A percentile compares a stretch with the other conserved stretches of the same genome.
Conservation (phyloP, 2,888 invertebrate species). For the Zelleria hepariella region DNA sequence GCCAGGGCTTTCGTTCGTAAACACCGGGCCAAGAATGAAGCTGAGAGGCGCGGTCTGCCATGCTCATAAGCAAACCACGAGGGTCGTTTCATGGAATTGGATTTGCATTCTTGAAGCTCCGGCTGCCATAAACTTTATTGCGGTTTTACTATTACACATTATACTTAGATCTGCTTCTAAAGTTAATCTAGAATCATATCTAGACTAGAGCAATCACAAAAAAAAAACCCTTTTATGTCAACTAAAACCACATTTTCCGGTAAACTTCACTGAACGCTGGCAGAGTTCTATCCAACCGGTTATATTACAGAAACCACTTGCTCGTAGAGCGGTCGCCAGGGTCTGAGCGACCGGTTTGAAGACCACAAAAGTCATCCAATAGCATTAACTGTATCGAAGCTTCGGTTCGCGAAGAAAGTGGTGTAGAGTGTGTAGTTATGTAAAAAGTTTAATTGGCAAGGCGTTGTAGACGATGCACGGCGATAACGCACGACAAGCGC, state of each 20-base stretch:
- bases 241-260: not conserved
- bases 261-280: not conserved
- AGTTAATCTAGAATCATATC: not conserved
- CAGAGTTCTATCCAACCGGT: not conserved
- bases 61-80: not conserved
- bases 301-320: not conserved
- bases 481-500: constrained; percentile 6
- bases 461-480: constrained; percentile 5
- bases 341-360: not conserved
- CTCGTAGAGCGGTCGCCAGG: not conserved
- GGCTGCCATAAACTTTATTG: not conserved
- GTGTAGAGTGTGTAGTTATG: not conserved
- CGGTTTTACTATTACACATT: no score
- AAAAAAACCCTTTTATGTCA: not conserved
- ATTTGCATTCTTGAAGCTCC: not conserved
- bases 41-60: not conserved
- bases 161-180: no score
- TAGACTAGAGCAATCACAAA: not conserved
- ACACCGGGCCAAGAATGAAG: not conserved
- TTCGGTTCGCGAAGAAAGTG: constrained; percentile 1
- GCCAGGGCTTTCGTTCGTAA: not conserved
- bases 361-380: not conserved
- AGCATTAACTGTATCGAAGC: not conserved
- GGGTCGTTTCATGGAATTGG: not conserved
- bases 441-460: constrained; percentile 6